phyloP scores from a whole-genome alignment of 2,797 vertebrate genomes.

The Pelobates cultripes region DNA sequence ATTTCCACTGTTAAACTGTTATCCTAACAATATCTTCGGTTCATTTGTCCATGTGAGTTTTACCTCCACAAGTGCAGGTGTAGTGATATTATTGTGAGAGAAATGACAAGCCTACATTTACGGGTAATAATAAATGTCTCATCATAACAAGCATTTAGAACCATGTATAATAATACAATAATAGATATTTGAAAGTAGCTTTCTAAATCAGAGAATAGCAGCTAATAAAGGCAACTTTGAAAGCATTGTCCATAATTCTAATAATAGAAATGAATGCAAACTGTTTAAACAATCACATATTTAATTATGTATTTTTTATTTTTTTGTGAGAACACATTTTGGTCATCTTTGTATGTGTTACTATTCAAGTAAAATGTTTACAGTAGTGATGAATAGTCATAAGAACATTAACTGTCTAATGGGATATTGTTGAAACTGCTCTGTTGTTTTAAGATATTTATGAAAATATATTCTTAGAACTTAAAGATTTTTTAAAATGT shows the following conservation, averaged over 20 bases:
- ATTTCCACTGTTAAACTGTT: constrained; percentile 13
- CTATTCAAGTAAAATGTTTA: too few relatives aligned
- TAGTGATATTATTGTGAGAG: neutral
- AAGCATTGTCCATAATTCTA: neutral
- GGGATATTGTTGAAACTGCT: too few relatives aligned
- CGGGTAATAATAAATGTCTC: neutral
- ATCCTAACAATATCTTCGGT: neutral
- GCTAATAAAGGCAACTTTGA: neutral
- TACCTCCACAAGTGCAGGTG: constrained; percentile 16
- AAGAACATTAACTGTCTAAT: too few relatives aligned
- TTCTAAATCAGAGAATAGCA: neutral
- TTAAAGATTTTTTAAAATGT: too few relatives aligned
- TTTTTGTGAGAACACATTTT: too few relatives aligned
- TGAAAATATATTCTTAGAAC: too few relatives aligned
- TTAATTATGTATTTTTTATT: too few relatives aligned
- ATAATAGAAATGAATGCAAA: neutral
- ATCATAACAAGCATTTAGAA: neutral
- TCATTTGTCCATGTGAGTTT: constrained; percentile 1
- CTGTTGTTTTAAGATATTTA: too few relatives aligned
- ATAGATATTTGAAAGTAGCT: neutral
- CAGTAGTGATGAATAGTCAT: too few relatives aligned
- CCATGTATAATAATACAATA: neutral
- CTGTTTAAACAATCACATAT: neutral
- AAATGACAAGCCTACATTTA: neutral
- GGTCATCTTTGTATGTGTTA: too few relatives aligned